phyloP scores from a whole-genome alignment of 2,888 invertebrate species.

The Pherbina coryleti region DNA sequence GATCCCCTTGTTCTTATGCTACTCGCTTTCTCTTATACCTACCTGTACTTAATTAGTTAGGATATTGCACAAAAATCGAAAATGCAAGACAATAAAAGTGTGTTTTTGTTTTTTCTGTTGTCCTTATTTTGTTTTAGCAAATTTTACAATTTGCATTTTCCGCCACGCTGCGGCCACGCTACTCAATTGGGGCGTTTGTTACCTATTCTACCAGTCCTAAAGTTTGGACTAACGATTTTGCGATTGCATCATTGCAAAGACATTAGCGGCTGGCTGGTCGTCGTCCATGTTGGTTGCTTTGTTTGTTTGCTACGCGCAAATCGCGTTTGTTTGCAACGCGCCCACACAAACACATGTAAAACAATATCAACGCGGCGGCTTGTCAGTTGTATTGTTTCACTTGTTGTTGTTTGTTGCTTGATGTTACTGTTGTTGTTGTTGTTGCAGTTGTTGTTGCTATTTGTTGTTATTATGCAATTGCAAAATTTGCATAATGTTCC shows the following conservation, averaged over 20 bases:
- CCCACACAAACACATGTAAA: background rate
- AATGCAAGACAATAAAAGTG: slow-evolving; percentile 19
- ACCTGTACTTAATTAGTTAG: slow-evolving; percentile 6
- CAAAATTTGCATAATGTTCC: slow-evolving; percentile 21
- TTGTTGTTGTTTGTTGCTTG: background rate
- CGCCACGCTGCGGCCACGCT: background rate
- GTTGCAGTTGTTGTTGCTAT: background rate
- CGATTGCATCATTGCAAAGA: background rate
- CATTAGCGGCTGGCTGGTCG: background rate
- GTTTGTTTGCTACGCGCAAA: slow-evolving; percentile 9
- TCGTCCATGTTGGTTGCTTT: background rate
- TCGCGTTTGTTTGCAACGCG: slow-evolving; percentile 6
- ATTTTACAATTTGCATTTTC: slow-evolving; percentile 18
- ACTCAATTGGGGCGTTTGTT: too few relatives aligned
- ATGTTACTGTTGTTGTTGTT: slow-evolving; percentile 2
- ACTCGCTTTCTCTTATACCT: background rate
- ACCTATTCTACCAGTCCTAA: too few relatives aligned
- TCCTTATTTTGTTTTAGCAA: background rate
- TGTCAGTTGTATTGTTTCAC: slow-evolving; percentile 4
- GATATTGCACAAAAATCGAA: slow-evolving; percentile 17
- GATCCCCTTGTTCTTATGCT: background rate
- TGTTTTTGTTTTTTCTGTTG: background rate
- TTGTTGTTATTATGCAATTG: slow-evolving; percentile 11
- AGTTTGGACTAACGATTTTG: background rate
- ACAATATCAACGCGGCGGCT: background rate